Base-by-base conservation (phyloP, 2,888 invertebrate genomes). In the Callimorpha dominula region DNA sequence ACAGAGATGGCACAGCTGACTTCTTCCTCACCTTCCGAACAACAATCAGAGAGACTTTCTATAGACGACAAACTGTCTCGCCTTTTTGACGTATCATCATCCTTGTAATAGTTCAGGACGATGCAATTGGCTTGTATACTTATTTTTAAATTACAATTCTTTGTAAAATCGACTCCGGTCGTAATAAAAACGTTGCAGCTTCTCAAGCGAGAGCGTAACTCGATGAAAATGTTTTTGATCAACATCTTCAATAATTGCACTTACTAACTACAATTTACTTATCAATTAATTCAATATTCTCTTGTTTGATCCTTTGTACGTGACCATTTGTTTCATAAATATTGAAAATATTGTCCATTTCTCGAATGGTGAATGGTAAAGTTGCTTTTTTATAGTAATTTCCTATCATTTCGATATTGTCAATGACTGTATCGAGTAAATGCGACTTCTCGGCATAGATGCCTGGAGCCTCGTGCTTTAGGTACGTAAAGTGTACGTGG, bases 401-500 rank as follows among this genome's bases (percentile, higher is more conserved):
- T 1, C 97, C 91, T 87, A 97, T 94, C 85, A 98, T 93, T 94
- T 98, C 97, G 81, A 99, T 97, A 89, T 99, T 99, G 89, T 97
- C 97, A 70, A 99, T 99, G 71, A 99, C 98, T 11, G 97, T 97
- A 65, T 97, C 97, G 15, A 99, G 96, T 73, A 99, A 94, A 91
- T 99, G 99, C 0, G 99, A 97, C 87, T 97, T 97, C 89, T 99
- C 99, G 17, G 97, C 97, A 93, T 97, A 97, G 85, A 98, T 98
- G 50, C 99, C 98, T 65, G 98, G 97, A 0, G 98, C 97, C 83
- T 98, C 98, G 93, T 97, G 97, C 65, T 96, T 96, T 4, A 99
- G 90, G 73, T 97, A 97, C 15, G 98, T 98, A 87, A 99, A 98
- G 92, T 99, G 99, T 0, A 99, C 96, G 90, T 99, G 99, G 0